Evolutionary conservation across 2,113 vertebrate genomes (phyloP), one percentile per base, ranked within the genome.

Genomic region (Platichthys flesus): DNA sequence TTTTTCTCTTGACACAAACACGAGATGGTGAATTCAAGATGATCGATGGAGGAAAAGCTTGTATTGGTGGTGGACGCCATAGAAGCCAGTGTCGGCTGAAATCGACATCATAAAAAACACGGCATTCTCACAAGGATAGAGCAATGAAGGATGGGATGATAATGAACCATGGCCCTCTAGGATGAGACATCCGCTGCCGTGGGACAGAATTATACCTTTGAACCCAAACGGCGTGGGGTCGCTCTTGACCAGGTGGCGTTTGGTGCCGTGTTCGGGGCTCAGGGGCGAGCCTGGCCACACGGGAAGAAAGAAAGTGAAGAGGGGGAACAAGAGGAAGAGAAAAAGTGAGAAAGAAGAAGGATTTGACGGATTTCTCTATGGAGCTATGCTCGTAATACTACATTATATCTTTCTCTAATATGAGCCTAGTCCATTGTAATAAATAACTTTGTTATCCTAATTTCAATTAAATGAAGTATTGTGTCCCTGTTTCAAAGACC

Each of bases 221-320:
- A 96, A 92, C 92, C 97, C 97, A 93, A 98, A 95, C 16, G 97
- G 98, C 63, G 97, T 97, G 83, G 97, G 97, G 87, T 99, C 97
- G 81, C 97, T 98, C 97, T 97, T 98, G 92, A 97, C 95, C 96
- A 95, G 94, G 3, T 96, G 96, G 15, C 95, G 95, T 94, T 98
- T 98, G 94, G 96, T 86, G 94, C 95, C 94, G 93, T 96, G 97
- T 93, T 98, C 97, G 69, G 97, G 96, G 83, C 97, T 98, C 94
- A 96, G 91, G 89, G 96, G 95, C 87, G 96, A 96, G 91, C 96
- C 96, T 97, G 95, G 88, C 66, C 93, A 87, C 85, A 87, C 84
- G 14, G 69, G 84, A 79, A 90, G 79, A 93, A 80, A 81, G 56
- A 49, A 8, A 70, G 90, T 76, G 69, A 93, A 57, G 88, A 42